phyloP scores from a whole-genome alignment of 2,113 vertebrate genomes.

The Spilogale gracilis region DNA sequence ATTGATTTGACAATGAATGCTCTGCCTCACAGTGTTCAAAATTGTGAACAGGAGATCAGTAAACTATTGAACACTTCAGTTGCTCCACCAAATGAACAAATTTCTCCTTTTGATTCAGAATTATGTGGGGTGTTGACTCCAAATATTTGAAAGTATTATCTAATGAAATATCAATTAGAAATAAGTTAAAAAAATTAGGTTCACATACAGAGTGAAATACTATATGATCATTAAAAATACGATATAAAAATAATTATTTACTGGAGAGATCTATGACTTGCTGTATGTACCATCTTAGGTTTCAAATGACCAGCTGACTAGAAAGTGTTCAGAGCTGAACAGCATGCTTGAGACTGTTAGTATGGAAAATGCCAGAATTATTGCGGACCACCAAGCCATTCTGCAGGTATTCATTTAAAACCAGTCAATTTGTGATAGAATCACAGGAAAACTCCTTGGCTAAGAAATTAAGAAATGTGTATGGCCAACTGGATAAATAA shows the following conservation, averaged over 20 bases:
- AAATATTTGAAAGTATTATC: constrained; percentile 5
- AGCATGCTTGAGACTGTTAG: constrained; percentile 78
- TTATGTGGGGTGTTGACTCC: not conserved
- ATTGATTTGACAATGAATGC: too few species aligned
- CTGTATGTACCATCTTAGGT: constrained; percentile 75
- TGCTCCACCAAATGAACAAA: not conserved
- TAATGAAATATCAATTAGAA: not conserved
- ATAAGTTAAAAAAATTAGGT: constrained; percentile 16
- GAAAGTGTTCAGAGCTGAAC: constrained; percentile 86
- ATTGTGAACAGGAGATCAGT: not conserved
- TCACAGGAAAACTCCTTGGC: not conserved
- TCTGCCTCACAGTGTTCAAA: not conserved
- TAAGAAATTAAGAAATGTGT: not conserved
- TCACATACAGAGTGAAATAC: not conserved
- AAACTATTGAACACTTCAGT: not conserved
- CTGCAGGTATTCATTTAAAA: constrained; percentile 82
- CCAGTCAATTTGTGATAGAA: not conserved
- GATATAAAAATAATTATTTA: not conserved
- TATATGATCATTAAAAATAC: not conserved
- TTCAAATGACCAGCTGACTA: constrained; percentile 85
- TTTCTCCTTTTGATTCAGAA: constrained; percentile 51
- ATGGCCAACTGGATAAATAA: not conserved
- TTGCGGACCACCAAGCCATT: constrained; percentile 81
- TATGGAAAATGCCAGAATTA: constrained; percentile 84
- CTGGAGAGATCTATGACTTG: not conserved